Evolutionary conservation across 2,113 vertebrate genomes (phyloP).

Genomic region (Gasterosteus aculeatus): DNA sequence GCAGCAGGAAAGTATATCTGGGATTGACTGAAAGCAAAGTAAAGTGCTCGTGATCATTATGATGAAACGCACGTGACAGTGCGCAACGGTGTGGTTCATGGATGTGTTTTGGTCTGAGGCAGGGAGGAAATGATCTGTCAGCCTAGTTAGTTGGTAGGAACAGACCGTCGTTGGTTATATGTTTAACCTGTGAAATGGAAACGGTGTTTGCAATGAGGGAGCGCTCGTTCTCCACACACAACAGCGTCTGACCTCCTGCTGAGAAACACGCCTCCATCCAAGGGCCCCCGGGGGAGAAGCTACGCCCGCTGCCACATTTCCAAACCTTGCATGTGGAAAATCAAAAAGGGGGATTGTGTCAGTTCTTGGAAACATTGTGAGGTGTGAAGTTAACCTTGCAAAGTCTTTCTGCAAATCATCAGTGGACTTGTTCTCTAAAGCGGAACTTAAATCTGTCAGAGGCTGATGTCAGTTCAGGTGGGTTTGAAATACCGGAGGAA

Average conservation of each 20-base stretch:
- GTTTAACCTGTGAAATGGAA: too few species aligned
- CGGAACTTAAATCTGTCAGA: conserved; percentile 12
- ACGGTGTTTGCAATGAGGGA: not conserved
- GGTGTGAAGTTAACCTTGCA: not conserved
- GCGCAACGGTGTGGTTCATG: not conserved
- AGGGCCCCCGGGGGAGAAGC: conserved; percentile 21
- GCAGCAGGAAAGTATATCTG: not conserved
- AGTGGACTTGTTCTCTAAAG: not conserved
- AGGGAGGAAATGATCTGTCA: not conserved
- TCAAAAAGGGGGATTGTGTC: conserved; percentile 23
- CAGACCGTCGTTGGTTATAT: not conserved
- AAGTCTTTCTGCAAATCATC: not conserved
- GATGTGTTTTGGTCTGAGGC: not conserved
- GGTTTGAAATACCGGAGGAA: conserved; percentile 18
- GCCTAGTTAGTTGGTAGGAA: not conserved
- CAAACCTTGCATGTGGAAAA: conserved; percentile 41
- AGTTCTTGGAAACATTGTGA: not conserved
- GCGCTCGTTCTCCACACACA: not conserved
- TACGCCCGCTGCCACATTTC: not conserved
- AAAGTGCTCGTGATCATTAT: not conserved
- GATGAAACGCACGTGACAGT: not conserved
- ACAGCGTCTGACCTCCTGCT: conserved; percentile 1
- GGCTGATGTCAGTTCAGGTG: conserved; percentile 15
- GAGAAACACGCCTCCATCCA: conserved; percentile 7
- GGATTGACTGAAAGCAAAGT: not conserved